phyloP scores from a whole-genome alignment of 1,140 invertebrate genomes.

The Hyles vespertilio region DNA sequence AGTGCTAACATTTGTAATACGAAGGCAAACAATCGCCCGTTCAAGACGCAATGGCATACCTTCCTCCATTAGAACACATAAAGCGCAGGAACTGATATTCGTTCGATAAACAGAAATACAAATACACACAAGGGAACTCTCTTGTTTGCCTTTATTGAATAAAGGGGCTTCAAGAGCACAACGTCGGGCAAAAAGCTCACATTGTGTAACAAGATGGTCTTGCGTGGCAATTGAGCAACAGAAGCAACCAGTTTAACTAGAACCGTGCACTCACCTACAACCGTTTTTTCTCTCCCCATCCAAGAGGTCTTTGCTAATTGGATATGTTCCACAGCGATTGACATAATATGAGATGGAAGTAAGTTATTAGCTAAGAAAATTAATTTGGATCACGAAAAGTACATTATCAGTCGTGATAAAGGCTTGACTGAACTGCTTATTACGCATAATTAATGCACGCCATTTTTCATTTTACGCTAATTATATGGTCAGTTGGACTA shows the following conservation, averaged over 20 bases:
- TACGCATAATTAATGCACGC: no score
- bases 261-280: conserved; percentile 8
- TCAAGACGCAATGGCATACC: no score
- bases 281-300: conserved; percentile 5
- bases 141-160: conserved; percentile 47
- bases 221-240: conserved; percentile 34
- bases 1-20: no score
- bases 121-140: conserved; percentile 41
- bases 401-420: background rate
- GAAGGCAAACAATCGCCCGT: no score
- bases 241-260: conserved; percentile 29
- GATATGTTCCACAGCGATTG: conserved; percentile 15
- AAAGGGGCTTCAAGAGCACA: conserved; percentile 39
- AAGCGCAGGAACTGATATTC: conserved; percentile 10
- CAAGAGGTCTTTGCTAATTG: conserved; percentile 8
- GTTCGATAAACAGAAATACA: conserved; percentile 47
- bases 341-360: conserved; percentile 9
- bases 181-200: conserved; percentile 40
- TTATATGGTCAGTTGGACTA: no score
- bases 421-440: no score
- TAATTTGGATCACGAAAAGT: conserved; percentile 2
- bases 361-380: conserved; percentile 10
- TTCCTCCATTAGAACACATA: conserved; percentile 9
- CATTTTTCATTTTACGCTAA: no score
- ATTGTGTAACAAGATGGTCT: conserved; percentile 41